These are phyloP conservation scores for Perdita meconis DNA, from an alignment of 2,888 invertebrate species.

Conservation along the genomic window DNA sequence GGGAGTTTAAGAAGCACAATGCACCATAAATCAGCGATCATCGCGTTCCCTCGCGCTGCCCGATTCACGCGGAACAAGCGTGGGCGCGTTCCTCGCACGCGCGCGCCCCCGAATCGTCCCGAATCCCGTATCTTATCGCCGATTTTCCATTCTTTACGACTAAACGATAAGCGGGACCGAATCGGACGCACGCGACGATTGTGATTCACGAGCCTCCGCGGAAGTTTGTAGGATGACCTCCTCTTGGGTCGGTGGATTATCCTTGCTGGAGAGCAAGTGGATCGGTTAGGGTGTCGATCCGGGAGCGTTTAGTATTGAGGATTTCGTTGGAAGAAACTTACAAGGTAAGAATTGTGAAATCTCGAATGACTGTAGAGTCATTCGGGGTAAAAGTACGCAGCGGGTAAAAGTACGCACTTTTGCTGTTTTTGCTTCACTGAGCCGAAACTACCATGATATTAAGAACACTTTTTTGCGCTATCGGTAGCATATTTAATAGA, in stretches of 20 bases:
- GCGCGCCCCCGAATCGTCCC: conserved; percentile 44
- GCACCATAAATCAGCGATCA: conserved; percentile 75
- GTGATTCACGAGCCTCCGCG: conserved; percentile 26
- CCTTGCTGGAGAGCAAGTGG: background rate
- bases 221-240: background rate
- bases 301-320: no score
- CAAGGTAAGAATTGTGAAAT: no score
- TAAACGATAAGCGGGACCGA: conserved; percentile 21
- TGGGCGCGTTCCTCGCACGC: conserved; percentile 50
- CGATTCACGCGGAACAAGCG: conserved; percentile 47
- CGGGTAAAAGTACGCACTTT: no score
- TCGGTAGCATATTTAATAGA: no score
- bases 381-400: no score
- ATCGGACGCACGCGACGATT: conserved; percentile 30
- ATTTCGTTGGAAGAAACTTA: no score
- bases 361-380: no score
- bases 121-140: conserved; percentile 46
- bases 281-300: background rate
- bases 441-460: no score
- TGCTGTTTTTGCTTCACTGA: no score
- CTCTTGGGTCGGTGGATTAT: background rate
- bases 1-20: conserved; percentile 72
- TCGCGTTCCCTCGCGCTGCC: conserved; percentile 45
- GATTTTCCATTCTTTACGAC: conserved; percentile 55
- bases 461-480: no score